Evolutionary conservation across 2,888 invertebrate genomes (phyloP).

Genomic region (Sussaba pulchella): DNA sequence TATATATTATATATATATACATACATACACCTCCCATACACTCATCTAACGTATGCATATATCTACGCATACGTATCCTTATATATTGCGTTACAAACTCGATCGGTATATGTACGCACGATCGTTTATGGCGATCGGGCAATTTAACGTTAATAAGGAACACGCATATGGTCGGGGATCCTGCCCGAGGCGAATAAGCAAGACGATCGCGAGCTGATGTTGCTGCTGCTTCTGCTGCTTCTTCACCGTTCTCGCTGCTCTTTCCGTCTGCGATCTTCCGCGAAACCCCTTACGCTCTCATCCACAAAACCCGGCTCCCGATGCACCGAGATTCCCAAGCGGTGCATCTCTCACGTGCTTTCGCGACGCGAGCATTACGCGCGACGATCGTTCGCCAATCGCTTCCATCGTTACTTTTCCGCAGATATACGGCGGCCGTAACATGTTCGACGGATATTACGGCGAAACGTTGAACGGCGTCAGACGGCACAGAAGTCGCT

Average conservation of each 20-base stretch:
- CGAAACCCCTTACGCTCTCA: no score
- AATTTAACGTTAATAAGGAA: conserved; percentile 64
- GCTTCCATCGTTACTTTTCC: conserved; percentile 27
- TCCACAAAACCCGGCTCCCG: background rate
- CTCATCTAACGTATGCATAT: background rate
- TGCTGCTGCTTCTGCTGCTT: conserved; percentile 12
- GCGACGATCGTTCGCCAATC: conserved; percentile 27
- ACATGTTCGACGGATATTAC: conserved; percentile 57
- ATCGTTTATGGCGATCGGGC: conserved; percentile 65
- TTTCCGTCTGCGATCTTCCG: conserved; percentile 23
- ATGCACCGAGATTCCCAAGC: conserved; percentile 22
- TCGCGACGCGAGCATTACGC: conserved; percentile 45
- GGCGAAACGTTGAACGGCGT: conserved; percentile 19
- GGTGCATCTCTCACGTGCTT: conserved; percentile 50
- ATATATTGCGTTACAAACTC: conserved; percentile 49
- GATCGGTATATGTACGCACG: conserved; percentile 58
- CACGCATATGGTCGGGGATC: conserved; percentile 56
- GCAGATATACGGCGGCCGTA: conserved; percentile 16
- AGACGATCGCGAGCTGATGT: conserved; percentile 51
- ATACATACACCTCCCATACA: conserved; percentile 23
- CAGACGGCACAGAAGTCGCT: conserved; percentile 45
- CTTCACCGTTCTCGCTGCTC: conserved; percentile 24
- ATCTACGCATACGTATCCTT: background rate
- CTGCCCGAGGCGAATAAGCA: conserved; percentile 53
- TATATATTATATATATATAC: background rate